Conservation (phyloP, 1,140 invertebrate species). For the Palaemon carinicauda region DNA sequence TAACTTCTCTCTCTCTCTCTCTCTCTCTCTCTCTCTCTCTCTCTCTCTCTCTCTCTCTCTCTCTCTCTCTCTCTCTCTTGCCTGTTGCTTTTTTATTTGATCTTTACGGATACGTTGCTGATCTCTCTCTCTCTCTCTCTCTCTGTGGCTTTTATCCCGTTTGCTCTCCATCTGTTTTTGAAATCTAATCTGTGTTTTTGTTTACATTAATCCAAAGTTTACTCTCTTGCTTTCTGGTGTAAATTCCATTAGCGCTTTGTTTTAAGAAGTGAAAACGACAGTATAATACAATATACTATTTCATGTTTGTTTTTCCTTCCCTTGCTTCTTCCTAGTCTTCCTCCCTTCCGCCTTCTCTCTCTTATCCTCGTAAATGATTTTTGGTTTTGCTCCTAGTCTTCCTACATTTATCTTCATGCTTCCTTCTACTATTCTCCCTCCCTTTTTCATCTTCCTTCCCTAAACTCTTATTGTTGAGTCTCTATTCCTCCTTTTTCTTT, state of each 20-base stretch:
- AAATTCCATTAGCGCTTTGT: too few relatives aligned
- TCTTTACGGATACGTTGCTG: too few relatives aligned
- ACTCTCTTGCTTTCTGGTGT: background rate
- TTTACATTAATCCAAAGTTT: background rate
- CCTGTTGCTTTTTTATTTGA: too few relatives aligned
- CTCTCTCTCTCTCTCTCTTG: slow-evolving; percentile 2
- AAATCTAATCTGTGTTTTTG: background rate
- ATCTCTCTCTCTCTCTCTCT: slow-evolving; percentile 17
- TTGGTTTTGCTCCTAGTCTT: background rate
- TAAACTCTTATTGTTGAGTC: background rate
- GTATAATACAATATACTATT: too few relatives aligned
- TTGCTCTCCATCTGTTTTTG: background rate
- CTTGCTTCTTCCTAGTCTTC: background rate
- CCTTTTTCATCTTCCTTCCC: background rate
- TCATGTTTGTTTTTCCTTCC: background rate
- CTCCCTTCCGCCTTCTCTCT: background rate
- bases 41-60: slow-evolving; percentile 27
- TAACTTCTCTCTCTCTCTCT: background rate
- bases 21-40: slow-evolving; percentile 34
- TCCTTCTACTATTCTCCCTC: background rate
- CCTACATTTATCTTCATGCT: background rate
- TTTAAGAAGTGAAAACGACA: too few relatives aligned
- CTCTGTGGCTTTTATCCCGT: background rate
- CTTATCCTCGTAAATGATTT: background rate
- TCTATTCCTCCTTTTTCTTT: background rate